Evolutionary conservation across 2,797 vertebrate genomes (phyloP).

Genomic region (Jordanella pulchra): DNA sequence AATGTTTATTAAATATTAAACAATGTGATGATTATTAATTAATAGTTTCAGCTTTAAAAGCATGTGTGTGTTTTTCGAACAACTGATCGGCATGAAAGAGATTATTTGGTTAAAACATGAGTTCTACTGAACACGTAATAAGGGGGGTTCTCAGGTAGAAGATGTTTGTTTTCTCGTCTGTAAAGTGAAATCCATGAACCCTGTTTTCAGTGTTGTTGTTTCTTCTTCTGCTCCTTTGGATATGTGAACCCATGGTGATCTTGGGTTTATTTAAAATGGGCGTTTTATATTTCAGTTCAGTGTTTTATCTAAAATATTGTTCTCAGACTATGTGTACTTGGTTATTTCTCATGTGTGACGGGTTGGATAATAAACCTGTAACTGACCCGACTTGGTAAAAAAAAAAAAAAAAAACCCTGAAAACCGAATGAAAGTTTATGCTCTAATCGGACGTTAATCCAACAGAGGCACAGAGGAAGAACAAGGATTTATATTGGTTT

Average conservation of each 20-base stretch:
- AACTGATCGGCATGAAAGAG: neutral
- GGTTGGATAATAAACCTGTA: neutral
- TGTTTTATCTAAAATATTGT: neutral
- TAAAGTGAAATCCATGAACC: neutral
- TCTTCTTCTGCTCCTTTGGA: neutral
- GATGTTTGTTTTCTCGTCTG: neutral
- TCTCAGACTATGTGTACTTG: neutral
- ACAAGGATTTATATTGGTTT: neutral
- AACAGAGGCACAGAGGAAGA: neutral
- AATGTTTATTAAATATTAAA: no score
- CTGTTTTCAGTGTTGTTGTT: neutral
- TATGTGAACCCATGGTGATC: neutral
- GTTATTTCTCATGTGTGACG: neutral
- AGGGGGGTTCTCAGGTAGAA: neutral
- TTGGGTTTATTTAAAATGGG: neutral
- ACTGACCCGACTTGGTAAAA: neutral
- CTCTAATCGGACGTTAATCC: neutral
- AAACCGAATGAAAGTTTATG: neutral
- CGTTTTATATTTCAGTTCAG: neutral
- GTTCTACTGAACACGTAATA: neutral
- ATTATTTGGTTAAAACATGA: no score
- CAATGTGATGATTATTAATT: no score
- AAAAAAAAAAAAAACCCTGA: no score
- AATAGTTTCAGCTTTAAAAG: neutral
- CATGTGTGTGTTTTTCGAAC: neutral